Percentiles rank a stretch among this genome's conserved stretches.
phyloP scores from a whole-genome alignment of 2,797 vertebrate species.

The Xerus rutilus region DNA sequence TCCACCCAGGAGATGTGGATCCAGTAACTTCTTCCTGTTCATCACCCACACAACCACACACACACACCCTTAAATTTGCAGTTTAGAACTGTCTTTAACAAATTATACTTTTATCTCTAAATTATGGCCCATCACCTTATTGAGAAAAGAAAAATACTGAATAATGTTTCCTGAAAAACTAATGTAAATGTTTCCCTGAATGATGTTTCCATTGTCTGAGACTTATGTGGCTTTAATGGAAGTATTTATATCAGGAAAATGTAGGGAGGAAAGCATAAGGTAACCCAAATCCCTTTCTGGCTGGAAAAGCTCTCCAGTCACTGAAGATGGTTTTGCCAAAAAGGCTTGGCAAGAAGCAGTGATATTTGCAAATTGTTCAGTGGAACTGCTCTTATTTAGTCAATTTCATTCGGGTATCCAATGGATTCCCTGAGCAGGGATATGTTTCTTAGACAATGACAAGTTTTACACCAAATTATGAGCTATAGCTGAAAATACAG shows the following conservation, averaged over 20 bases:
- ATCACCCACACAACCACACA: background rate
- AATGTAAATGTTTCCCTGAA: constrained; percentile 60
- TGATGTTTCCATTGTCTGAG: constrained; percentile 69
- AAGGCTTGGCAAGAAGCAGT: constrained; percentile 84
- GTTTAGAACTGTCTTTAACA: background rate
- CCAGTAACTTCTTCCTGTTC: background rate
- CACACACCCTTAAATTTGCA: background rate
- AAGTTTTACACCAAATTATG: constrained; percentile 69
- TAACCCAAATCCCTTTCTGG: constrained; percentile 84
- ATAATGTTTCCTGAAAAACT: constrained; percentile 49
- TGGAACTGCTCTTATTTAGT: constrained; percentile 75
- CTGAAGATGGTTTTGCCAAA: constrained; percentile 84
- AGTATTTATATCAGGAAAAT: constrained; percentile 82
- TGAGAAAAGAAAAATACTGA: background rate
- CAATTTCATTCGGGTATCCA: constrained; percentile 66
- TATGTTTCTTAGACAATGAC: constrained; percentile 72
- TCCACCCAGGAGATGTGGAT: background rate
- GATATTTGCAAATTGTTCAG: constrained; percentile 85
- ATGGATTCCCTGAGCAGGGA: background rate
- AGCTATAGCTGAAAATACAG: constrained; percentile 55
- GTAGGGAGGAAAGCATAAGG: constrained; percentile 81
- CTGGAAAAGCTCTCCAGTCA: constrained; percentile 82
- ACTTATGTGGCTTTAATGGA: constrained; percentile 83
- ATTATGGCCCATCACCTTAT: background rate
- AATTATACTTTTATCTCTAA: constrained; percentile 13